Percentiles rank a stretch among this genome's conserved stretches.
Evolutionary conservation across 2,888 invertebrate species (phyloP).

Genomic region (Eupithecia subfuscata): DNA sequence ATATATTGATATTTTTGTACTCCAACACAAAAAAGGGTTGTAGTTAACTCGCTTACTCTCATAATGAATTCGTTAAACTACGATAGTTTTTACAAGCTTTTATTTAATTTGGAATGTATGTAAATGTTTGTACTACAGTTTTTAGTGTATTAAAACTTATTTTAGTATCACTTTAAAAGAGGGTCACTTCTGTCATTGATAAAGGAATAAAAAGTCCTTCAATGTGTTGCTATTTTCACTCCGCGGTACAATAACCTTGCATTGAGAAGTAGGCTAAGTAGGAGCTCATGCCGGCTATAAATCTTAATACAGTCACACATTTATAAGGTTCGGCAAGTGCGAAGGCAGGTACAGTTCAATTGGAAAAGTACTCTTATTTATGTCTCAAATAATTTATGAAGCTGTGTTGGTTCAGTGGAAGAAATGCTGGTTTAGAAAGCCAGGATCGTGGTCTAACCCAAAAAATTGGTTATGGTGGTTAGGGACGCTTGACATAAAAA

Average conservation of each 20-base stretch:
- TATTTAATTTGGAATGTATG: too few species aligned
- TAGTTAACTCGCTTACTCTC: too few species aligned
- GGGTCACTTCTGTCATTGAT: too few species aligned
- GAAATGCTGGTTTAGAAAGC: not conserved
- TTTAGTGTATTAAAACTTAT: too few species aligned
- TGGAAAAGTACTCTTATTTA: conserved; percentile 31
- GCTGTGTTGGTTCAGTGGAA: not conserved
- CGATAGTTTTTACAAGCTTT: too few species aligned
- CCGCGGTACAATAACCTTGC: conserved; percentile 34
- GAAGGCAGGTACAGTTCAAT: conserved; percentile 30
- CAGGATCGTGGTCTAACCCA: not conserved
- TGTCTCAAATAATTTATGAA: not conserved
- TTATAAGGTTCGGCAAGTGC: conserved; percentile 35
- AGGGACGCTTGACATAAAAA: too few species aligned
- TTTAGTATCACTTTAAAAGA: too few species aligned
- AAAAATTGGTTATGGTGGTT: not conserved
- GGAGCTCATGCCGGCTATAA: conserved; percentile 32
- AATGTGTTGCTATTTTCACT: not conserved
- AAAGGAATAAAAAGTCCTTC: not conserved
- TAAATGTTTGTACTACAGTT: too few species aligned
- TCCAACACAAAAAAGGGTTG: too few species aligned
- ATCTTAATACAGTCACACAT: conserved; percentile 37
- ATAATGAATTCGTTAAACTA: too few species aligned
- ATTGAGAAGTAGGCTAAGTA: conserved; percentile 42
- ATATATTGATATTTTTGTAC: too few species aligned